Conservation (phyloP, 2,113 vertebrate species). For the Daubentonia madagascariensis region DNA sequence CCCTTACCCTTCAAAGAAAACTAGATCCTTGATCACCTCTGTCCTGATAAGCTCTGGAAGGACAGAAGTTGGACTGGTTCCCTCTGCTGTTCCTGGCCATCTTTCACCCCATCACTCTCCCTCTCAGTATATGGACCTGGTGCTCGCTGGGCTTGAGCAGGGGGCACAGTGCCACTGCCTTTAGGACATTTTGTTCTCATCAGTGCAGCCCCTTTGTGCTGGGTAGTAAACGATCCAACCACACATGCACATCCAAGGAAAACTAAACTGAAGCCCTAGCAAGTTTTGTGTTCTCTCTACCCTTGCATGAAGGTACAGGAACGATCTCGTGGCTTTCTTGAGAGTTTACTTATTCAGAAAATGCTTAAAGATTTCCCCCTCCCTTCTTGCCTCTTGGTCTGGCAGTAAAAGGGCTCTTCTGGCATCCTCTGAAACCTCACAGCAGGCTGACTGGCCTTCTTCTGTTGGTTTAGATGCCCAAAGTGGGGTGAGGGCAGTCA, state of each 20-base stretch:
- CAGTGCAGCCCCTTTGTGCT: background rate
- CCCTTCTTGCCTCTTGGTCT: background rate
- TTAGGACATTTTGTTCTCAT: background rate
- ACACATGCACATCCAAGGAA: background rate
- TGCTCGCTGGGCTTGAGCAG: background rate
- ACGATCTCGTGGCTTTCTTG: background rate
- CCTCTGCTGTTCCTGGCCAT: background rate
- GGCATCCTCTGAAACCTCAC: background rate
- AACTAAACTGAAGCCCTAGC: background rate
- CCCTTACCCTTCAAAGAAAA: background rate
- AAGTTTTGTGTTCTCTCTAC: background rate
- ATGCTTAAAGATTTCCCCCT: background rate
- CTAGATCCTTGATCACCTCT: background rate
- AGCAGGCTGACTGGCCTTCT: background rate
- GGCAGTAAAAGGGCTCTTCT: background rate
- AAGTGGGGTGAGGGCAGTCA: background rate
- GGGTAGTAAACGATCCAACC: background rate
- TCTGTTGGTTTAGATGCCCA: background rate
- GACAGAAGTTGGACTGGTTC: background rate
- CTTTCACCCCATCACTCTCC: too few relatives aligned
- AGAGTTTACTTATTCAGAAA: background rate
- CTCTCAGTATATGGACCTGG: background rate
- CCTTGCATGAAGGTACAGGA: background rate
- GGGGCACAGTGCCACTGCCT: background rate
- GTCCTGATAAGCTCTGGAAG: background rate